A percentile compares a stretch with the other conserved stretches of the same genome.
These are phyloP conservation scores for Zygogramma bicolorata DNA, from an alignment of 2,888 invertebrate species.

Conservation along the genomic window DNA sequence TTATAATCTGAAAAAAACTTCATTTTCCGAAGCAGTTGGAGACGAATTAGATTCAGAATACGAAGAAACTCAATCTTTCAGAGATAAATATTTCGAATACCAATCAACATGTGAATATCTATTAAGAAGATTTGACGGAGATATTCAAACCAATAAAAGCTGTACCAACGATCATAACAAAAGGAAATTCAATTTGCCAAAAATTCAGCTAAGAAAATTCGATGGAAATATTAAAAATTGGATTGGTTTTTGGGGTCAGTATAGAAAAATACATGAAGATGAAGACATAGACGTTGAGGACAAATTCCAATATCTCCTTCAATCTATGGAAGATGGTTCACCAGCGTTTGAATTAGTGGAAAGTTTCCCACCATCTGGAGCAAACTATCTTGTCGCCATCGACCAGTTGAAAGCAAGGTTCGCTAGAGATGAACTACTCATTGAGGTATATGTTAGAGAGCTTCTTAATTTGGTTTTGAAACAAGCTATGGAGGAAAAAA, in stretches of 20 bases:
- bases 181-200: background rate
- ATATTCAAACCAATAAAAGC: background rate
- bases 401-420: constrained; percentile 8
- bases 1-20: background rate
- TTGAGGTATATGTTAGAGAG: background rate
- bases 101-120: background rate
- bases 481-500: constrained; percentile 3
- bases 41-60: background rate
- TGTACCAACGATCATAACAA: background rate
- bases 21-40: background rate
- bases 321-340: too few species aligned
- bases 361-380: too few species aligned
- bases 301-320: background rate
- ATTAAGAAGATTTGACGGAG: background rate
- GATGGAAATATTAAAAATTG: background rate
- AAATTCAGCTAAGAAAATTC: background rate
- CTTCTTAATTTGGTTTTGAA: background rate
- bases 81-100: background rate
- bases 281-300: background rate
- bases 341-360: too few species aligned
- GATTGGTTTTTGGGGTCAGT: background rate
- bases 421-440: background rate
- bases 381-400: background rate
- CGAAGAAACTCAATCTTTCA: background rate
- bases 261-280: background rate